phyloP scores from a whole-genome alignment of 2,797 vertebrate species.

The Leptodactylus fallax region DNA sequence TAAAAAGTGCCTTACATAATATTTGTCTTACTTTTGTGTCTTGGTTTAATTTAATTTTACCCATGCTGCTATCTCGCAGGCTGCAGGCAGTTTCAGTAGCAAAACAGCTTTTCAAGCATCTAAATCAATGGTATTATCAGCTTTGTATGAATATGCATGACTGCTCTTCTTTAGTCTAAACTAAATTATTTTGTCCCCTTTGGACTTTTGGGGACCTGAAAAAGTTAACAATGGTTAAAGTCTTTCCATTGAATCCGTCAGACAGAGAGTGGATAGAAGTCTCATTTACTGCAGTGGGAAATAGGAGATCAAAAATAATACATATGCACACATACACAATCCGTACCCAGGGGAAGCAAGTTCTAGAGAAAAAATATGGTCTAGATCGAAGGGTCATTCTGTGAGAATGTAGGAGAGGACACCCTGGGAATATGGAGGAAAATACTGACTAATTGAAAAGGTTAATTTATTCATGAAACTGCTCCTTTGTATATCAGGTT shows the following conservation, averaged over 20 bases:
- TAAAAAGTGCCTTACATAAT: not conserved
- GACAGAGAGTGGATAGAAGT: not conserved
- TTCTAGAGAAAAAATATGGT: slow-evolving; percentile 37
- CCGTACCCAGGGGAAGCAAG: slow-evolving; percentile 9
- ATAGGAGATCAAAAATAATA: slow-evolving; percentile 45
- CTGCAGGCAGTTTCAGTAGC: slow-evolving; percentile 2
- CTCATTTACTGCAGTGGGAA: slow-evolving; percentile 21
- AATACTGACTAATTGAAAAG: slow-evolving; percentile 59
- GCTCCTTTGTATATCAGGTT: slow-evolving; percentile 40
- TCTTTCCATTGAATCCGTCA: slow-evolving; percentile 30
- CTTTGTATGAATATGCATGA: not conserved
- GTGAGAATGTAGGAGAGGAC: slow-evolving; percentile 12
- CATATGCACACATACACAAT: slow-evolving; percentile 21
- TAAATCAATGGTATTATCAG: slow-evolving; percentile 6
- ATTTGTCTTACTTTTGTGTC: slow-evolving; percentile 22
- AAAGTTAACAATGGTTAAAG: slow-evolving; percentile 29
- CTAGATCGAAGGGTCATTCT: slow-evolving; percentile 58
- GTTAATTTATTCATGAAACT: slow-evolving; percentile 62
- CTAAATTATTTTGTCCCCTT: slow-evolving; percentile 42
- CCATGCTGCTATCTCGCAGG: slow-evolving; percentile 14
- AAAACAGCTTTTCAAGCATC: not conserved
- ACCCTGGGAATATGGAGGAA: slow-evolving; percentile 45
- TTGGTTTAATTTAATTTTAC: slow-evolving; percentile 32
- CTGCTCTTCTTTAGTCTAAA: not conserved
- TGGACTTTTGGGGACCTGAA: slow-evolving; percentile 34